These are phyloP conservation scores for Rhinopomastus cyanomelas DNA, from an alignment of 2,113 vertebrate genomes.

Conservation along the genomic window DNA sequence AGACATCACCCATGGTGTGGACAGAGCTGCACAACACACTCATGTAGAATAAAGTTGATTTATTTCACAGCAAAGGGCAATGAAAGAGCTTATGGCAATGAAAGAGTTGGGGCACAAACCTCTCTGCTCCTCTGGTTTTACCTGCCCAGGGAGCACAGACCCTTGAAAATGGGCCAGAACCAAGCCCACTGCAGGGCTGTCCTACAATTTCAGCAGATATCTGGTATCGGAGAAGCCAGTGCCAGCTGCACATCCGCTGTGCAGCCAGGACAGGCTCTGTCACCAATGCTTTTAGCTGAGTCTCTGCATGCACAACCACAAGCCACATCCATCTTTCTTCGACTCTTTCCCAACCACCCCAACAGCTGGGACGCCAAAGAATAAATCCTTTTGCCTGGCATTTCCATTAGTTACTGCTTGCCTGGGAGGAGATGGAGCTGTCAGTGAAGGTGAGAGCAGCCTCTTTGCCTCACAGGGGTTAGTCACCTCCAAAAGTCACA, in stretches of 20 bases:
- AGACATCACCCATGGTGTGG: accelerated
- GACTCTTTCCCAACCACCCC: background rate
- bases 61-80: constrained; percentile 28
- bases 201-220: background rate
- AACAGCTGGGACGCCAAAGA: background rate
- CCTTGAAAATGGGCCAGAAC: background rate
- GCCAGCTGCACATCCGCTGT: background rate
- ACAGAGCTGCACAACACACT: accelerated
- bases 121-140: background rate
- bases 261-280: background rate
- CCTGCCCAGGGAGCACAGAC: background rate
- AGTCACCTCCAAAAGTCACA: accelerated
- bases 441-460: background rate
- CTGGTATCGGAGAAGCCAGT: background rate
- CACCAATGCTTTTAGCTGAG: background rate
- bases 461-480: background rate
- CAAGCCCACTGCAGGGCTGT: background rate
- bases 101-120: background rate
- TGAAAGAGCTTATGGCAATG: background rate
- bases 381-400: background rate
- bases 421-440: accelerated
- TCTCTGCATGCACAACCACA: background rate
- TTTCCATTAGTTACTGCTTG: background rate
- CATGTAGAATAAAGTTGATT: background rate
- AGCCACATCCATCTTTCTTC: background rate